Percentiles rank a stretch among this genome's conserved stretches.
Evolutionary conservation across 2,888 invertebrate genomes (phyloP).

Genomic region (Brassicogethes aeneus): DNA sequence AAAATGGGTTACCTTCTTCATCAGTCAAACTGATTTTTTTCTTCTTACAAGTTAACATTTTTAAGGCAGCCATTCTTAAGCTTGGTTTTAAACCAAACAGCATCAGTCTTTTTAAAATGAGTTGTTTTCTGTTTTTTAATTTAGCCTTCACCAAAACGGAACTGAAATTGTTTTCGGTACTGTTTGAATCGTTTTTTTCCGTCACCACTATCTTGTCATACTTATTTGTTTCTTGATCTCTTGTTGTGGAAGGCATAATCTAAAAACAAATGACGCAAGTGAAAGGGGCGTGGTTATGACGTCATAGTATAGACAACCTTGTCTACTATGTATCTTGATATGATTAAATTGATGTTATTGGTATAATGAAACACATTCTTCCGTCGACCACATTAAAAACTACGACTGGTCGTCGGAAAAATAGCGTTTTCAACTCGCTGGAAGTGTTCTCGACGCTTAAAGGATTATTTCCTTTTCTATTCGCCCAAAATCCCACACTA

Average conservation of each 20-base stretch:
- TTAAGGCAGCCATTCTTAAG: conserved; percentile 38
- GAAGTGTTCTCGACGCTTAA: no score
- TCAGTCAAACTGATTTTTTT: conserved; percentile 31
- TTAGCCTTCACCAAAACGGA: conserved; percentile 35
- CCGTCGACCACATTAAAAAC: no score
- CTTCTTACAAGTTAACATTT: conserved; percentile 37
- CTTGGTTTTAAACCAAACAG: conserved; percentile 39
- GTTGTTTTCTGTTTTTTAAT: conserved; percentile 35
- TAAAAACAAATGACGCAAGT: conserved; percentile 13
- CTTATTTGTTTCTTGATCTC: conserved; percentile 19
- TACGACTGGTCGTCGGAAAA: no score
- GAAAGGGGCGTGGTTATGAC: no score
- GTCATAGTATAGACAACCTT: no score
- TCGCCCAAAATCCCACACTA: neutral
- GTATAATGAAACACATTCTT: no score
- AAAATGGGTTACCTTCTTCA: conserved; percentile 23
- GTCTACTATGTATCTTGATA: no score
- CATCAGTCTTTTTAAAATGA: conserved; percentile 36
- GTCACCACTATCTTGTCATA: conserved; percentile 31
- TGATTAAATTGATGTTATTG: no score
- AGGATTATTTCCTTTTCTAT: no score
- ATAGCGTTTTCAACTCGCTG: no score
- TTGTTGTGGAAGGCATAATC: conserved; percentile 17
- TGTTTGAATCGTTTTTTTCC: conserved; percentile 28
- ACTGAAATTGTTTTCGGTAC: conserved; percentile 25